phyloP scores from a whole-genome alignment of 2,797 vertebrate species.

The Percopsis omiscomaycus region DNA sequence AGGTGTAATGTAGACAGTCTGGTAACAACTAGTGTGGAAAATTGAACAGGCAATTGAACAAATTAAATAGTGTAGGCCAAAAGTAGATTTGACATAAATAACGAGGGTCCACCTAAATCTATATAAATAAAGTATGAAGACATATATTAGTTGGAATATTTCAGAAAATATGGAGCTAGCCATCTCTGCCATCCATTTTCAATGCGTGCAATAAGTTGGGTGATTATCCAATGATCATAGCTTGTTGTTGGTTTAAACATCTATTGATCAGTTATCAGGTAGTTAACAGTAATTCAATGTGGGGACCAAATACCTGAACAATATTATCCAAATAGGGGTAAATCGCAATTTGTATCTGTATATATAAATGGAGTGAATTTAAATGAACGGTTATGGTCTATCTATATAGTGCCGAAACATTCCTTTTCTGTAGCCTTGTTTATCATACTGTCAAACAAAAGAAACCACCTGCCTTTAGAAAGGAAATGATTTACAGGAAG shows the following conservation, averaged over 20 bases:
- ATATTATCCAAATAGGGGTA: too few relatives aligned
- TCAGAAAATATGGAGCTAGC: slow-evolving; percentile 3
- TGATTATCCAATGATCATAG: slow-evolving; percentile 1
- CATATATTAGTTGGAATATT: slow-evolving; percentile 9
- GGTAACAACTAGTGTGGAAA: too few relatives aligned
- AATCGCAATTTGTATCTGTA: not conserved
- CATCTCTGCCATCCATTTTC: slow-evolving; percentile 2
- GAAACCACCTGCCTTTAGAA: slow-evolving; percentile 48
- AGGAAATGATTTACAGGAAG: slow-evolving; percentile 63
- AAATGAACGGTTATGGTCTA: slow-evolving; percentile 31
- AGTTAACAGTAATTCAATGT: too few relatives aligned
- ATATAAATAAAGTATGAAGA: slow-evolving; percentile 64
- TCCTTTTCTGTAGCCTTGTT: slow-evolving; percentile 52
- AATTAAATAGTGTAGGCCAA: slow-evolving; percentile 66
- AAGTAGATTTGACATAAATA: slow-evolving; percentile 69
- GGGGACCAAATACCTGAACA: too few relatives aligned
- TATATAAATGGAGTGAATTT: not conserved
- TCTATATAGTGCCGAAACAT: slow-evolving; percentile 27
- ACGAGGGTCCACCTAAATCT: slow-evolving; percentile 41
- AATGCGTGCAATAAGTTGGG: slow-evolving; percentile 13
- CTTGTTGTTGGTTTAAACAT: slow-evolving; percentile 2
- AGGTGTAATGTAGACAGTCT: not conserved
- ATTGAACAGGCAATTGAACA: slow-evolving; percentile 63
- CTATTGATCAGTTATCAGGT: not conserved
- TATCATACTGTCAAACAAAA: slow-evolving; percentile 55